phyloP scores from a whole-genome alignment of 2,888 invertebrate genomes.

The Orthosia cruda region DNA sequence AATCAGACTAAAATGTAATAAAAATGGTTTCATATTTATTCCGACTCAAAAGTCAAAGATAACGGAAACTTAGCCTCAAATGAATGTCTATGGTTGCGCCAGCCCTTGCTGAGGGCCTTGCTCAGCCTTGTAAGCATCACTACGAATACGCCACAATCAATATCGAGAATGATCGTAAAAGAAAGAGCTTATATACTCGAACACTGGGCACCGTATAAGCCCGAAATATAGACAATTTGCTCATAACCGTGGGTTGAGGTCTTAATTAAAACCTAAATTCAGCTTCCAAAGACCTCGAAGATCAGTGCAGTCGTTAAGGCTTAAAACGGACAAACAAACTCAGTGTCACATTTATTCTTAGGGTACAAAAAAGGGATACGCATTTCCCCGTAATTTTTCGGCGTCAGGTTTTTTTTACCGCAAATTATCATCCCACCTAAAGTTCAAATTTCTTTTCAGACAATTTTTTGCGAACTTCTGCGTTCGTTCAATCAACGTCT shows the following conservation, averaged over 20 bases:
- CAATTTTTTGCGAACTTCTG: conserved; percentile 52
- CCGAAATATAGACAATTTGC: conserved; percentile 5
- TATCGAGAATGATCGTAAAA: conserved; percentile 21
- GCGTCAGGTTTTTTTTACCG: conserved; percentile 36
- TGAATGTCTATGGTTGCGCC: neutral
- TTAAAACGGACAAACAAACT: conserved; percentile 10
- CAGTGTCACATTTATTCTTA: conserved; percentile 1
- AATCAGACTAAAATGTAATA: neutral
- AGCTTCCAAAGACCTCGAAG: neutral
- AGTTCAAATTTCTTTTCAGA: conserved; percentile 64
- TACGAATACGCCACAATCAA: conserved; percentile 24
- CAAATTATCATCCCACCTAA: conserved; percentile 58
- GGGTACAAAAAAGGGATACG: conserved; percentile 24
- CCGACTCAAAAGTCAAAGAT: conserved; percentile 1
- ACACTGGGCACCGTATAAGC: conserved; percentile 5
- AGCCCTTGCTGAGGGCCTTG: conserved; percentile 5
- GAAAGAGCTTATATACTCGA: conserved; percentile 9
- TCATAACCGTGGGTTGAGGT: neutral
- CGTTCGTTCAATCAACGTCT: conserved; percentile 66
- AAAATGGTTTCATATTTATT: conserved; percentile 1
- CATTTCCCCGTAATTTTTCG: conserved; percentile 42
- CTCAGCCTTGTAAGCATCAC: conserved; percentile 15
- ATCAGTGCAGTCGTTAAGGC: neutral
- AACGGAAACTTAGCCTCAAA: conserved; percentile 25
- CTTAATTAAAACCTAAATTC: neutral